Evolutionary conservation across 2,113 vertebrate genomes (phyloP).

Genomic region (Nyctereutes procyonoides): DNA sequence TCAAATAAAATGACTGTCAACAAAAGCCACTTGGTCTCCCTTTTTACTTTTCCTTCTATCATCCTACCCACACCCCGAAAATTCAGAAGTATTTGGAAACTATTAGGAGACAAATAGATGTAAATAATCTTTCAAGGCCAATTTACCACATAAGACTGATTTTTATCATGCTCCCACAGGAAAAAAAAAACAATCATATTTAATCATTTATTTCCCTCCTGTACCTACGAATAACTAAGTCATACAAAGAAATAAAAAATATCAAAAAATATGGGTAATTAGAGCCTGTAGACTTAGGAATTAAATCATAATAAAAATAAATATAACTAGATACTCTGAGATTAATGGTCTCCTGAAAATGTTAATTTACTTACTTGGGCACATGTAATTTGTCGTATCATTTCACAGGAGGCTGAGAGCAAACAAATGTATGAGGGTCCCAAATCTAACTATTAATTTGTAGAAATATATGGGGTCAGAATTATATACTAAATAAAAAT

Average conservation of each 20-base stretch:
- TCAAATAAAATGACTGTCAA: neutral
- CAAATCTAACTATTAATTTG: neutral
- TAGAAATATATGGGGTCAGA: neutral
- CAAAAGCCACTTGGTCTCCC: neutral
- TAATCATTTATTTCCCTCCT: neutral
- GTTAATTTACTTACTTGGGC: neutral
- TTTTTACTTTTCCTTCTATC: neutral
- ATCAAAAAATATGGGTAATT: neutral
- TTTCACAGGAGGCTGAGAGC: neutral
- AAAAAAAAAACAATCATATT: neutral
- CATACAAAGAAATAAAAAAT: neutral
- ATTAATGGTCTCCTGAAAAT: neutral
- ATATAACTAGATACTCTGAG: neutral
- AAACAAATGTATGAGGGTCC: neutral
- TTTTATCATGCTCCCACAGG: neutral
- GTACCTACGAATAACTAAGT: neutral
- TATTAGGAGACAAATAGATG: neutral
- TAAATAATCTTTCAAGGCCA: constrained; percentile 14
- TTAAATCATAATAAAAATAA: constrained; percentile 7
- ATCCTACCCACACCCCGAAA: neutral
- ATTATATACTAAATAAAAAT: neutral
- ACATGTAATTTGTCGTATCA: neutral
- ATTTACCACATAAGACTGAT: neutral
- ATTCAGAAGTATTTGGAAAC: neutral
- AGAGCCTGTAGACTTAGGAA: neutral